These are phyloP conservation scores for Benthosema pterotum DNA, from an alignment of 2,797 vertebrate species.

Conservation along the genomic window DNA sequence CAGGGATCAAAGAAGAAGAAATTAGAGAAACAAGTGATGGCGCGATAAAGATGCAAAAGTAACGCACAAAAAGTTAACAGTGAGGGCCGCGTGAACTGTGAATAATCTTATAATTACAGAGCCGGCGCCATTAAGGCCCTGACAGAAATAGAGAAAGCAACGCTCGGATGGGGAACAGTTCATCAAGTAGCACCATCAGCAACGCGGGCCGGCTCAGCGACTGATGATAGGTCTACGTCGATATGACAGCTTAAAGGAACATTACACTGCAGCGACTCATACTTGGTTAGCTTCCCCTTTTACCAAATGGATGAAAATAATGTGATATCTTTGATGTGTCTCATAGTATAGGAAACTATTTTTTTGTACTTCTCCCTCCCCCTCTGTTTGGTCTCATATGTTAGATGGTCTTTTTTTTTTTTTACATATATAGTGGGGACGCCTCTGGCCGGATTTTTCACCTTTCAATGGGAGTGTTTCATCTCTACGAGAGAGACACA, in stretches of 20 bases:
- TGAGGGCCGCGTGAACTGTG: conserved; percentile 79
- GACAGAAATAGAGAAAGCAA: conserved; percentile 84
- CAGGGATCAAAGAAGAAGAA: conserved; percentile 81
- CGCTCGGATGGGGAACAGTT: conserved; percentile 82
- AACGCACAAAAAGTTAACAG: conserved; percentile 51
- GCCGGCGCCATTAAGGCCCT: conserved; percentile 84
- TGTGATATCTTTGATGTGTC: conserved; percentile 65
- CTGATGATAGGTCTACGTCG: conserved; percentile 81
- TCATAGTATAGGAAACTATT: conserved; percentile 33
- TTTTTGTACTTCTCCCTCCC: conserved; percentile 16
- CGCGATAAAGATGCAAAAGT: no score
- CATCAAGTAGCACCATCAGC: conserved; percentile 82
- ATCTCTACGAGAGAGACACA: conserved; percentile 29
- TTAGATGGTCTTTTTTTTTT: conserved; percentile 4
- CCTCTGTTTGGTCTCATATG: conserved; percentile 40
- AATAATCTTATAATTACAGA: conserved; percentile 86
- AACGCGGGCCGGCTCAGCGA: conserved; percentile 59
- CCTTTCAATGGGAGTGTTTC: conserved; percentile 58
- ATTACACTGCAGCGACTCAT: conserved; percentile 75
- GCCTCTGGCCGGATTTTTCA: conserved; percentile 49
- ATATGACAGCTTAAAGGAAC: conserved; percentile 84
- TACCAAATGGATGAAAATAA: conserved; percentile 71
- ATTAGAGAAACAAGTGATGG: no score
- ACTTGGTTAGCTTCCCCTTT: conserved; percentile 76
- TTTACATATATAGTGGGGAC: not conserved